Conservation (phyloP, 2,888 invertebrate species). For the Argynnis bischoffii region DNA sequence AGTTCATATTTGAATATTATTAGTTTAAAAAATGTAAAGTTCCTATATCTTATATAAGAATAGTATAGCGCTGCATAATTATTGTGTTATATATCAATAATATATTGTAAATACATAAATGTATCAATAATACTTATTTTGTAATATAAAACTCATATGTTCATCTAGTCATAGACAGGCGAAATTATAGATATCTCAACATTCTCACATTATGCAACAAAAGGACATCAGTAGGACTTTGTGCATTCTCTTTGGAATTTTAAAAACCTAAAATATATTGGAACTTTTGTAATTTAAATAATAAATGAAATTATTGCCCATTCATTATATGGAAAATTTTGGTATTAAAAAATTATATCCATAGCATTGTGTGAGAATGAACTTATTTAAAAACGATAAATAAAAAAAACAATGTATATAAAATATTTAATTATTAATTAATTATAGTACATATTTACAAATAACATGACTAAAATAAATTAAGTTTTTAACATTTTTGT, state of each 20-base stretch:
- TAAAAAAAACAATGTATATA: slow-evolving; percentile 35
- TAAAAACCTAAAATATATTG: neutral
- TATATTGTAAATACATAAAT: slow-evolving; percentile 8
- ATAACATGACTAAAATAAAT: slow-evolving; percentile 36
- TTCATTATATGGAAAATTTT: neutral
- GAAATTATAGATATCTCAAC: slow-evolving; percentile 10
- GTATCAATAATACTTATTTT: neutral
- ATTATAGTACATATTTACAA: slow-evolving; percentile 37
- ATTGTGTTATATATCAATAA: slow-evolving; percentile 12
- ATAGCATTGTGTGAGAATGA: slow-evolving; percentile 2
- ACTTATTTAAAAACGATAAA: slow-evolving; percentile 11
- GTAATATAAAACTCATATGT: slow-evolving; percentile 1
- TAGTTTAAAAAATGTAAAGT: slow-evolving; percentile 57
- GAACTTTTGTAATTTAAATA: neutral
- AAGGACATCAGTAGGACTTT: neutral
- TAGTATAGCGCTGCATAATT: slow-evolving; percentile 20
- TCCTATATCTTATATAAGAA: slow-evolving; percentile 53
- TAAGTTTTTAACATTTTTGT: slow-evolving; percentile 40
- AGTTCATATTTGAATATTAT: slow-evolving; percentile 14
- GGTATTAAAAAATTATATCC: neutral
- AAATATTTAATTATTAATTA: slow-evolving; percentile 32
- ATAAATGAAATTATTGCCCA: slow-evolving; percentile 2
- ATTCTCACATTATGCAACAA: slow-evolving; percentile 7
- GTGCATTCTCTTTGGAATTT: neutral
- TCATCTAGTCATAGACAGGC: slow-evolving; percentile 36